Evolutionary conservation across 2,888 invertebrate genomes (phyloP), one percentile per base, ranked within the genome.

Genomic region (Epinotia brunnichana): DNA sequence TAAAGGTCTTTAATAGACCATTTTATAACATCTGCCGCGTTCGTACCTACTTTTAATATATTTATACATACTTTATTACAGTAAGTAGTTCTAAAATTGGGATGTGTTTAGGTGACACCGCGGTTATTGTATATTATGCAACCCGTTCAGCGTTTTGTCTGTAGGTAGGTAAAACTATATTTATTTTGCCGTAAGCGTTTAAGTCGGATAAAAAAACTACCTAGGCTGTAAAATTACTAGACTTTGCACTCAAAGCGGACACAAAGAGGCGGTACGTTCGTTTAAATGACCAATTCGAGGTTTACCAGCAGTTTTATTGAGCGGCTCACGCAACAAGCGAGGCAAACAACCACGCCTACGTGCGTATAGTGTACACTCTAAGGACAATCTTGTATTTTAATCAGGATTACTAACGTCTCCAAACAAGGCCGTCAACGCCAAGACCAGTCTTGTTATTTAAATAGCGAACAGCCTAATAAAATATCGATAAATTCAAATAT

Each of bases 301-400:
- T 82, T 83, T 81, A 85, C 86, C 86, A 87, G 83, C 87, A 86
- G 86, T 89, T 89, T 88, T 89, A 90, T 90, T 87, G 87, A 87
- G 87, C 85, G 82, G 83, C 87, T 87, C 91, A 88, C 90, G 91
- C 89, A 90, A 90, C 88, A 86, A 86, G 82, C 90, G 90, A 92
- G 92, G 91, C 90, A 87, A 91, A 88, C 92, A 86, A 86, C 88
- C 84, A 86, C 90, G 87, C 91, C 91, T 83, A 91, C 91, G 83
- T 84, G 48, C 56, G 41, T 44, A 48, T 48, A 59, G 59, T 48
- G 48, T 63, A 57, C 72, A 62, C 51, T 63, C 54, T 62, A 24
- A 73, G 73, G 73, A 73, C 73, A 73, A 73, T 69, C 73, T 69
- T 63, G 73, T 72, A 72, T 73, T 63, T 73, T 63, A 69, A 73